A percentile compares a stretch with the other conserved stretches of the same genome.
phyloP scores from a whole-genome alignment of 2,888 invertebrate species.

The Metalampra italica region DNA sequence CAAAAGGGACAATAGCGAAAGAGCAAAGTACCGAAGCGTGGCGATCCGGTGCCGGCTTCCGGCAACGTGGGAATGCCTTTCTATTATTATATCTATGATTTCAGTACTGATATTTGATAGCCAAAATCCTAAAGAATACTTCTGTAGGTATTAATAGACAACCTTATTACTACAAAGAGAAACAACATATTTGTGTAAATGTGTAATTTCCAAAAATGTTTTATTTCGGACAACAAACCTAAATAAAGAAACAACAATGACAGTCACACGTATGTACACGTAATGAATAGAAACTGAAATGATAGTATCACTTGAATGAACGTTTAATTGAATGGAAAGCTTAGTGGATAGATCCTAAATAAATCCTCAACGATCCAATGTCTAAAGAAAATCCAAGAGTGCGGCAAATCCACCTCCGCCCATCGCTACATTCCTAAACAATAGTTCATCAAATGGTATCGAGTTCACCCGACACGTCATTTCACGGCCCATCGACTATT shows the following conservation, averaged over 20 bases:
- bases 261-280: too few relatives aligned
- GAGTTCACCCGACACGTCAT: conserved; percentile 41
- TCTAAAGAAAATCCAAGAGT: conserved; percentile 30
- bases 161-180: too few relatives aligned
- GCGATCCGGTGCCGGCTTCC: conserved; percentile 62
- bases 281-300: too few relatives aligned
- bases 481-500: conserved; percentile 55
- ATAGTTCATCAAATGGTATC: conserved; percentile 36
- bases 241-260: too few relatives aligned
- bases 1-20: conserved; percentile 68
- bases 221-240: too few relatives aligned
- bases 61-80: conserved; percentile 67
- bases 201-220: too few relatives aligned
- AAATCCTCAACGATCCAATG: conserved; percentile 13
- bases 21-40: conserved; percentile 70
- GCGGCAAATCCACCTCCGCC: conserved; percentile 36
- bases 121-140: conserved; percentile 14
- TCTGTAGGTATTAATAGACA: too few relatives aligned
- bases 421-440: conserved; percentile 48
- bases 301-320: background rate
- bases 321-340: conserved; percentile 14
- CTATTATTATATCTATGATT: conserved; percentile 43
- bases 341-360: conserved; percentile 11
- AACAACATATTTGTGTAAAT: too few relatives aligned
- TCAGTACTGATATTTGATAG: conserved; percentile 28